Evolutionary conservation across 2,888 invertebrate species (phyloP).

Genomic region (Cistogaster globosa): DNA sequence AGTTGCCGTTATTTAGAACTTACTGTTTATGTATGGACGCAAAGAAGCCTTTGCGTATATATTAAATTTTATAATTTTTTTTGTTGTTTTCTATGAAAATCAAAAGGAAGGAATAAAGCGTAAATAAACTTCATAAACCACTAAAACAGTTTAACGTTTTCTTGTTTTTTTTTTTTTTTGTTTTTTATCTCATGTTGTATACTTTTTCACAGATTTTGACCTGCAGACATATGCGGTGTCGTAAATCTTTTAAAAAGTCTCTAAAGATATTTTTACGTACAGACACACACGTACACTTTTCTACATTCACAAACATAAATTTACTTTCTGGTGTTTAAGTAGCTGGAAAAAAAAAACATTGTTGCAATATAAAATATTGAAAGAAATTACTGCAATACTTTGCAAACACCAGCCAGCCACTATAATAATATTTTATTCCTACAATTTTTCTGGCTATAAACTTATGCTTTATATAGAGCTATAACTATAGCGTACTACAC

Average conservation of each 20-base stretch:
- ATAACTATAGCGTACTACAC: background rate
- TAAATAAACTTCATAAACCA: constrained; percentile 37
- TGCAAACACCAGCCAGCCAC: constrained; percentile 63
- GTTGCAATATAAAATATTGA: constrained; percentile 60
- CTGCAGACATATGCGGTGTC: constrained; percentile 81
- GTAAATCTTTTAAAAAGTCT: constrained; percentile 81
- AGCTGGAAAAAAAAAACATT: constrained; percentile 48
- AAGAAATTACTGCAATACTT: constrained; percentile 65
- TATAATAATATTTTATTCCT: constrained; percentile 19
- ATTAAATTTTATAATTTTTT: constrained; percentile 15
- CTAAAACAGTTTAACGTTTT: constrained; percentile 43
- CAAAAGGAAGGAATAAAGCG: background rate
- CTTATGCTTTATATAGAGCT: constrained; percentile 29
- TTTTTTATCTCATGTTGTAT: constrained; percentile 46
- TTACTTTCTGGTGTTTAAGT: constrained; percentile 40
- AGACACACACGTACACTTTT: background rate
- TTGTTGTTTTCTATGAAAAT: constrained; percentile 19
- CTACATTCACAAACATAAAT: background rate
- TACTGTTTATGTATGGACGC: background rate
- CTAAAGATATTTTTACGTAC: constrained; percentile 75
- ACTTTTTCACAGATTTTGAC: constrained; percentile 75
- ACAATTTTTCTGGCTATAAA: constrained; percentile 48
- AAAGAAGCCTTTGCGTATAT: background rate
- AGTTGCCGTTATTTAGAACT: background rate
- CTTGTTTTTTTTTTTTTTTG: constrained; percentile 1